Base-by-base conservation (phyloP, 1,140 invertebrate genomes). In the Trinorchestia longiramus region DNA sequence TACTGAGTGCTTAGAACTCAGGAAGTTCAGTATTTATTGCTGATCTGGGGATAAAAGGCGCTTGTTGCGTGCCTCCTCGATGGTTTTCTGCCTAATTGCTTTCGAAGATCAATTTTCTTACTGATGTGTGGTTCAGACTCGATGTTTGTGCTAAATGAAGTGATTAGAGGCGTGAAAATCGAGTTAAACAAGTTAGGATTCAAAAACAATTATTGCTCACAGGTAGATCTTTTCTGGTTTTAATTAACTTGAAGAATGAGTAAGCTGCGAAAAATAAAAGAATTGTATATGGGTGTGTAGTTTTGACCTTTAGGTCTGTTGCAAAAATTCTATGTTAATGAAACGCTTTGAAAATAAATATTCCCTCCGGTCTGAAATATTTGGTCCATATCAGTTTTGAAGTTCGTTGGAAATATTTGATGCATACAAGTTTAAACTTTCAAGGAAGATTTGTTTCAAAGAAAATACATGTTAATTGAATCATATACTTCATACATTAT, bases 1-100 rank as follows among this genome's bases (percentile, higher is more conserved):
- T 91, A 91, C 43, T 42, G 43, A 42, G 88, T 91, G 88, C 88
- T 23, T 91, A 91, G 41, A 41, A 41, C 4, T 91, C 28, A 43
- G 43, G 43, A 42, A 91, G 88, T 91, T 91, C 41, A 42, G 41
- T 91, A 91, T 91, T 91, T 91, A 91, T 91, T 42, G 88, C 88
- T 43, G 88, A 91, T 91, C 88, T 43, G 88, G 6, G 43, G 88
- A 91, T 91, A 91, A 91, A 42, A 77, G 41, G 15, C 36, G 41
- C 88, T 11, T 91, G 19, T 91, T 91, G 88, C 41, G 43, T 23
- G 88, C 11, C 41, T 42, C 43, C 41, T 28, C 19, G 88, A 91
- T 41, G 88, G 41, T 42, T 91, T 36, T 23, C 41, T 42, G 41
- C 88, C 43, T 91, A 91, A 91, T 91, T 91, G 88, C 88, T 43